Evolutionary conservation across 2,888 invertebrate species (phyloP).

Genomic region (Digitonthophagus gazella): DNA sequence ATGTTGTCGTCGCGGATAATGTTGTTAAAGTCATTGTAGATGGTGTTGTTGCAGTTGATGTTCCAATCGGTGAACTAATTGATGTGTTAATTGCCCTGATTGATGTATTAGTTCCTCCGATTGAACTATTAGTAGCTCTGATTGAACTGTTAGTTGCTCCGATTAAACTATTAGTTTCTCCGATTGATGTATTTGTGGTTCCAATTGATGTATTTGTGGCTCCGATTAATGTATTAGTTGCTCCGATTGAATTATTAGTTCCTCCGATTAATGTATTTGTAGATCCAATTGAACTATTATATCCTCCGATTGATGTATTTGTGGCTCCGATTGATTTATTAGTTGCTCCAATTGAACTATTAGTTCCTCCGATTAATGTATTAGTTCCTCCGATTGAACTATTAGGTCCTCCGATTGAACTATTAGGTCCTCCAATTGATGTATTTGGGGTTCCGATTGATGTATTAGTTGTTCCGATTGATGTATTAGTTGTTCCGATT

Average conservation of each 20-base stretch:
- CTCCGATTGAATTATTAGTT: neutral
- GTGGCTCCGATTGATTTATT: neutral
- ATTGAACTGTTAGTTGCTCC: too few relatives aligned
- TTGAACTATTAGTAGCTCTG: slow-evolving; percentile 12
- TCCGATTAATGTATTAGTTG: neutral
- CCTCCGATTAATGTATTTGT: too few relatives aligned
- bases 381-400: too few relatives aligned
- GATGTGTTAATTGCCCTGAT: neutral
- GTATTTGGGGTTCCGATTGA: too few relatives aligned
- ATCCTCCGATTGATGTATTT: slow-evolving; percentile 1
- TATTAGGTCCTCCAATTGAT: too few relatives aligned
- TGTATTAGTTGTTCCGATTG: too few relatives aligned
- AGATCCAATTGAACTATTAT: too few relatives aligned
- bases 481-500: too few relatives aligned
- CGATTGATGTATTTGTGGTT: too few relatives aligned
- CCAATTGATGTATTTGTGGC: slow-evolving; percentile 7
- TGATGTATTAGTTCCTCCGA: slow-evolving; percentile 25
- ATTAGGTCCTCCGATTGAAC: too few relatives aligned
- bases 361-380: too few relatives aligned
- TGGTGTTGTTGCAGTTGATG: slow-evolving; percentile 16
- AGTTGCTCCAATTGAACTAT: neutral
- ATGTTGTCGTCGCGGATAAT: slow-evolving; percentile 26
- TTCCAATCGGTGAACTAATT: neutral
- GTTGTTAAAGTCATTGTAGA: slow-evolving; percentile 22
- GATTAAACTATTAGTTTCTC: too few relatives aligned